Conservation (phyloP, 2,888 invertebrate genomes). For the Mimas tiliae region DNA sequence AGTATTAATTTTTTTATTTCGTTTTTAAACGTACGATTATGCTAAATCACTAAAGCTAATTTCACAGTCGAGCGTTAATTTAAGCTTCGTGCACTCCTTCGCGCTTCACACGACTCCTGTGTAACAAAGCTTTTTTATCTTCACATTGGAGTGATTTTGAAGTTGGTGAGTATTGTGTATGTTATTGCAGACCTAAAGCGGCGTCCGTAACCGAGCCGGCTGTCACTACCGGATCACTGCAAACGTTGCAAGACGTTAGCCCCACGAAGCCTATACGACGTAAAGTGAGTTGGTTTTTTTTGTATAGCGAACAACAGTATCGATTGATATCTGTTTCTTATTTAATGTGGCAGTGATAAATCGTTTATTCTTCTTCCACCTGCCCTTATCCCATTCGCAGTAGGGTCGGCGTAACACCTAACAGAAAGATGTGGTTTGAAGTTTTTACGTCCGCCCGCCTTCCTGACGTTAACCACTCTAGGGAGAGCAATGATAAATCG, state of each 20-base stretch:
- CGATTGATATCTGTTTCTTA: no score
- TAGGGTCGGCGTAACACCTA: no score
- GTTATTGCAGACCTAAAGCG: conserved; percentile 70
- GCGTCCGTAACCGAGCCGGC: conserved; percentile 71
- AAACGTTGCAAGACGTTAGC: conserved; percentile 73
- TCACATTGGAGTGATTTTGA: background rate
- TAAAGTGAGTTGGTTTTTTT: conserved; percentile 56
- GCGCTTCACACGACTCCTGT: background rate
- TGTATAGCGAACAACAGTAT: no score
- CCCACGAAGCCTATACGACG: conserved; percentile 76
- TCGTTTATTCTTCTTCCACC: no score
- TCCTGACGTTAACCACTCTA: no score
- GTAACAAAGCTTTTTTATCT: background rate
- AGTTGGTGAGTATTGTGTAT: background rate
- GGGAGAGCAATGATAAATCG: no score
- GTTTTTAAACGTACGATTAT: no score
- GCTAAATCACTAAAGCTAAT: background rate
- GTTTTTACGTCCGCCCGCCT: no score
- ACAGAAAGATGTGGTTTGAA: no score
- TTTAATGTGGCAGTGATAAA: no score
- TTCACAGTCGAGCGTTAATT: background rate
- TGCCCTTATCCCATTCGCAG: no score
- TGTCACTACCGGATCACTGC: conserved; percentile 68
- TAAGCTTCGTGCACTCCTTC: conserved; percentile 9
- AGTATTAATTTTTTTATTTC: no score